Conservation (phyloP, 2,888 invertebrate genomes). For the Hirtodrosophila cameraria region DNA sequence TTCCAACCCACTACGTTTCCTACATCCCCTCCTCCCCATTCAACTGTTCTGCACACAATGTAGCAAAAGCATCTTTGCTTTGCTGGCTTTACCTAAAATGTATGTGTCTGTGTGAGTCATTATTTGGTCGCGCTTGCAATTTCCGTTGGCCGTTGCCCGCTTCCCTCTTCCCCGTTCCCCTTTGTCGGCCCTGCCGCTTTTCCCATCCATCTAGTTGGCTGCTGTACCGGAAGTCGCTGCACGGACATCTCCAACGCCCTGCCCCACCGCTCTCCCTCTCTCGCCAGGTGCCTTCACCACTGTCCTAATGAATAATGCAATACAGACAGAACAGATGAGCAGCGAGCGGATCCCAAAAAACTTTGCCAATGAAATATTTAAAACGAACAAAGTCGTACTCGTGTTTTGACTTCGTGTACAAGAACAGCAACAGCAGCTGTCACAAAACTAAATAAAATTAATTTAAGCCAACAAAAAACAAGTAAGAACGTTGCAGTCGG, state of each 20-base stretch:
- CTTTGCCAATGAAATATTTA: slow-evolving; percentile 75
- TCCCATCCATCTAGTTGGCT: slow-evolving; percentile 48
- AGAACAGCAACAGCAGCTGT: slow-evolving; percentile 16
- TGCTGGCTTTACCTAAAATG: slow-evolving; percentile 23
- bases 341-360: slow-evolving; percentile 54
- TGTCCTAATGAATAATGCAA: slow-evolving; percentile 58
- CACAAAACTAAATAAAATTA: neutral
- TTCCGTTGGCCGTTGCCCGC: slow-evolving; percentile 47
- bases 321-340: slow-evolving; percentile 55
- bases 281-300: slow-evolving; percentile 31
- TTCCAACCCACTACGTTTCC: neutral
- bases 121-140: slow-evolving; percentile 76
- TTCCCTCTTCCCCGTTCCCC: neutral
- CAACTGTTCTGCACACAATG: neutral
- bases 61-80: slow-evolving; percentile 26
- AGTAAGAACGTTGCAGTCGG: too few species aligned
- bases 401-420: slow-evolving; percentile 19
- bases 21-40: neutral
- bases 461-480: too few species aligned
- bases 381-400: slow-evolving; percentile 50
- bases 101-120: slow-evolving; percentile 56
- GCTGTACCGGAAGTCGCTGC: slow-evolving; percentile 50
- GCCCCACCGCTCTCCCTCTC: neutral
- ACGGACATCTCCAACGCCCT: slow-evolving; percentile 19
- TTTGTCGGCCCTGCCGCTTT: neutral